Evolutionary conservation across 2,797 vertebrate species (phyloP), one percentile per base, ranked within the genome.

Genomic region (Anomalospiza imberbis): DNA sequence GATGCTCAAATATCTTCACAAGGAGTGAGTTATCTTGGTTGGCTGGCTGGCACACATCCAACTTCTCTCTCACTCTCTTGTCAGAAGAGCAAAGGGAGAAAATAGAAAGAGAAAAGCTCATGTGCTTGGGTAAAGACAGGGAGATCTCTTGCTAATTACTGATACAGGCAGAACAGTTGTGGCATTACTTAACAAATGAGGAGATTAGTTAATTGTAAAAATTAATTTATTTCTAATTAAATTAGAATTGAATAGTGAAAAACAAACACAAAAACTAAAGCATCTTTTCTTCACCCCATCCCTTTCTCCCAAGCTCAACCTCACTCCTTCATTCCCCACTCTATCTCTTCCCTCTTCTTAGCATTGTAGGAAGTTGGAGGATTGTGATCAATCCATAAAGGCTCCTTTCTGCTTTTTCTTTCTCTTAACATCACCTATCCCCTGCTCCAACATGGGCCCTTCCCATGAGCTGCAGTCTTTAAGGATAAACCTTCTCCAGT

Each of bases 281-380:
- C 29, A 45, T 18, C 20, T 91, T 76, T 29, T 53, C 13, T 65
- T 24, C 12, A 72, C 5, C 2, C 8, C 13, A 21, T 26, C 2
- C 3, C 22, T 73, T 76, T 40, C 38, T 91, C 17, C 24, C 19
- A 72, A n/a, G 8, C 6, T 91, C 29, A 65, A 3, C 17, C 4
- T 77, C 34, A 31, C 10, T 60, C n/a, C 12, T 80, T 68, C 38
- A 61, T 77, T 81, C 14, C 20, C 4, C 14, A 6, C 9, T 61
- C 4, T n/a, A 1, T n/a, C 20, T 91, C 16, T 9, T 83, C 18
- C 47, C 5, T 13, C 2, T 80, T 61, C 32, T 47, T 20, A 62
- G 13, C 18, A 22, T 1, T 10, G 6, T 31, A 44, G 13, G 17
- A 8, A 9, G 2, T 8, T 45, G 57, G 1, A 48, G 13, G 4